These are phyloP conservation scores for Lonchura striata DNA, from an alignment of 2,113 vertebrate species.

Conservation along the genomic window DNA sequence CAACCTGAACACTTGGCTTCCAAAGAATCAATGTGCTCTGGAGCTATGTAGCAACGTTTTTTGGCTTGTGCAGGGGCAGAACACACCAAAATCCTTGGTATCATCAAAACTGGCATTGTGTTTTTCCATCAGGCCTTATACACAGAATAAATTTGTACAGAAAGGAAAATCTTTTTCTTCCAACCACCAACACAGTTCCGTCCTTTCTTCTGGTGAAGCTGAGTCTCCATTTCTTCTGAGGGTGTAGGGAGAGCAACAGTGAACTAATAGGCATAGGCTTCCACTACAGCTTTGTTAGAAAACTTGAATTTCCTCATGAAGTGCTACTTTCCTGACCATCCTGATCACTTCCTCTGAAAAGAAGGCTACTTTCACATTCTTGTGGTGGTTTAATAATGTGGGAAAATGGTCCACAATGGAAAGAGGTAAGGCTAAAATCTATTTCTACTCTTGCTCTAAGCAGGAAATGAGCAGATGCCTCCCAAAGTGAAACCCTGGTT, in stretches of 20 bases:
- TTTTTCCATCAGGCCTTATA: not conserved
- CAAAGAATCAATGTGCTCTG: not conserved
- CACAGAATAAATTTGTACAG: not conserved
- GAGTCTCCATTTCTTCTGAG: not conserved
- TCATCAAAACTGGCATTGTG: not conserved
- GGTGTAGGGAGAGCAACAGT: not conserved
- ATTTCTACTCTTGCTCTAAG: not conserved
- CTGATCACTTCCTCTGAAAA: not conserved
- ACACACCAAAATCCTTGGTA: not conserved
- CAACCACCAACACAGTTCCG: not conserved
- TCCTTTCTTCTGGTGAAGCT: not conserved
- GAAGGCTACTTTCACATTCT: not conserved
- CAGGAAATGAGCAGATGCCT: constrained; percentile 29
- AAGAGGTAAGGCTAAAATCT: not conserved
- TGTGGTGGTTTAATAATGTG: not conserved
- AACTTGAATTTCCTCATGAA: not conserved
- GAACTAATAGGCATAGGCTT: not conserved
- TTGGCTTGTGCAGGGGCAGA: not conserved
- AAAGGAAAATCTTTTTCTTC: not conserved
- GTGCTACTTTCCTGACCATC: not conserved
- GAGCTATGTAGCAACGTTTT: not conserved
- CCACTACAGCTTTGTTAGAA: not conserved
- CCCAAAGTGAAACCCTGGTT: constrained; percentile 18
- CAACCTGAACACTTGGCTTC: not conserved
- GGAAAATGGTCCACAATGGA: not conserved